These are phyloP conservation scores for Ischnura elegans DNA, from an alignment of 2,888 invertebrate species.

Conservation along the genomic window DNA sequence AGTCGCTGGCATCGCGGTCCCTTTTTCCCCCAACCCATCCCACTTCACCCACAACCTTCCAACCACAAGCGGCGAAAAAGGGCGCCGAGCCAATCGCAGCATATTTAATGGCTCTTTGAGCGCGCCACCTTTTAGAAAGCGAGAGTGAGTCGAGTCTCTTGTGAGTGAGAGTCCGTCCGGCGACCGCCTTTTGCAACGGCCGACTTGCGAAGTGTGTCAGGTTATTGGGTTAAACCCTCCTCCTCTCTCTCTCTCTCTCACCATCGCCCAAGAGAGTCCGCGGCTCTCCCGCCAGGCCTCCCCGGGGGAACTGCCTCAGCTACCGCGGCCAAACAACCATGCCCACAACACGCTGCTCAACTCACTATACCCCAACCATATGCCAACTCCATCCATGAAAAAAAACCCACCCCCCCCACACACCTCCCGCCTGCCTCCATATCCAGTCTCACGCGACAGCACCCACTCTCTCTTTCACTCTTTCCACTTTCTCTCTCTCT, in stretches of 20 bases:
- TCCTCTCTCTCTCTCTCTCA: conserved; percentile 20
- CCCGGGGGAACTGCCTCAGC: neutral
- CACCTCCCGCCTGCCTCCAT: neutral
- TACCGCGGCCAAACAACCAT: too few species aligned
- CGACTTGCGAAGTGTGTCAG: conserved; percentile 66
- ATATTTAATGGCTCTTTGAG: conserved; percentile 42
- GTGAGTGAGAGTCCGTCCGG: conserved; percentile 50
- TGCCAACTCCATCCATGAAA: neutral
- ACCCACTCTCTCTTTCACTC: conserved; percentile 51
- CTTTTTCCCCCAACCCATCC: neutral
- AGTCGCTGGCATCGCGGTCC: neutral
- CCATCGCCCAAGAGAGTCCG: neutral
- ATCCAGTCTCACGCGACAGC: conserved; percentile 21
- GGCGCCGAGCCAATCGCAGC: conserved; percentile 60
- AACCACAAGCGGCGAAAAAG: conserved; percentile 39
- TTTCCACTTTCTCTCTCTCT: conserved; percentile 4
- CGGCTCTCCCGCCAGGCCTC: neutral
- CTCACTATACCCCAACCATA: neutral
- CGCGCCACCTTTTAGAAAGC: conserved; percentile 67
- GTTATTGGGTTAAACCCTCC: conserved; percentile 62
- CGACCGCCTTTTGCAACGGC: conserved; percentile 65
- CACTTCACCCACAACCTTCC: neutral
- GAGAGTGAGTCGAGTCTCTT: conserved; percentile 65
- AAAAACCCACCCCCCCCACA: neutral
- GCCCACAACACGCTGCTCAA: neutral